Conservation (phyloP, 2,888 invertebrate species). For the Agrotis puta region DNA sequence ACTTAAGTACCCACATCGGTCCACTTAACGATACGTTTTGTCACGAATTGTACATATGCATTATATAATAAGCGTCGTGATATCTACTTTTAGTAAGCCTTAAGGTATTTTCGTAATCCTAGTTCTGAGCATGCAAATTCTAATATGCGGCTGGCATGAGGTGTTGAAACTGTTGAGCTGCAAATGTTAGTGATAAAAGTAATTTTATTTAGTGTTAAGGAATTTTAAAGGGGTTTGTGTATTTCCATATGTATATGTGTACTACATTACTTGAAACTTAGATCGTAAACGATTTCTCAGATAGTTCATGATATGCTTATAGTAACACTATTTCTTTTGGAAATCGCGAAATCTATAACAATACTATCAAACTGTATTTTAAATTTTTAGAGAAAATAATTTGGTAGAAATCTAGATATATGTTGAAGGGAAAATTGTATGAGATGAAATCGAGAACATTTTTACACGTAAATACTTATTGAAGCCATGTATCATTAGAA, state of each 20-base stretch:
- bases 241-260: neutral
- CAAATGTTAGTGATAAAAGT: neutral
- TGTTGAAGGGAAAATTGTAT: neutral
- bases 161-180: conserved; percentile 50
- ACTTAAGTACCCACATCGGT: conserved; percentile 26
- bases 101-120: conserved; percentile 68
- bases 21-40: conserved; percentile 40
- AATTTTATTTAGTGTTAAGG: conserved; percentile 4
- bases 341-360: neutral
- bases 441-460: neutral
- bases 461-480: neutral
- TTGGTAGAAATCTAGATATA: neutral
- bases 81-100: conserved; percentile 39
- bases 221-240: neutral
- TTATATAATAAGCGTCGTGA: conserved; percentile 48
- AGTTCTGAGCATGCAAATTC: conserved; percentile 67
- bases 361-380: neutral
- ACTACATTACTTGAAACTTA: neutral
- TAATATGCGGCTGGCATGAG: conserved; percentile 55
- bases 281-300: neutral
- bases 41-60: conserved; percentile 43
- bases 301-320: neutral
- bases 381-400: neutral
- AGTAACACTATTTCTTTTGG: too few relatives aligned
- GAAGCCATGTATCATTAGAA: neutral